Conservation (phyloP, 2,888 invertebrate species). For the Mimachlamys varia region DNA sequence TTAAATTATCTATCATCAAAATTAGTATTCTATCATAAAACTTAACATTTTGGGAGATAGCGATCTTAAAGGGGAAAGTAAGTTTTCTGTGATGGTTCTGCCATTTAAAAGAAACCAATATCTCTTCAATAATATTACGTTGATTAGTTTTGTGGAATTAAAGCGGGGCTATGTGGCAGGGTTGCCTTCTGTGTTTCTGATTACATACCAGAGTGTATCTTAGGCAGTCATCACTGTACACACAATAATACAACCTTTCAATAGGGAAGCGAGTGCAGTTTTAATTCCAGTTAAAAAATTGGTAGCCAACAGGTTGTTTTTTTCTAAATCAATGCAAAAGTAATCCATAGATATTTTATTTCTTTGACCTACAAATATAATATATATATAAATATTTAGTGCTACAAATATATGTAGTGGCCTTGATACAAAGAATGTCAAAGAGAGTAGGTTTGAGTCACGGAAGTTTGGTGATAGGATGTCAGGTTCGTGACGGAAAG, state of each 20-base stretch:
- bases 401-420: too few relatives aligned
- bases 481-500: too few relatives aligned
- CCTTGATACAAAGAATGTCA: too few relatives aligned
- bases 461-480: too few relatives aligned
- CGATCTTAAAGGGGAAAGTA: conserved; percentile 9
- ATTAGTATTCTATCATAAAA: conserved; percentile 15
- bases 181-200: neutral
- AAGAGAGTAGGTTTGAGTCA: too few relatives aligned
- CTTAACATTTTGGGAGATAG: neutral
- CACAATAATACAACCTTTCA: neutral
- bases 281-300: neutral
- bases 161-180: neutral
- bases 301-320: too few relatives aligned
- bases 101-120: conserved; percentile 14
- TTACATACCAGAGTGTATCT: neutral
- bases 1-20: neutral
- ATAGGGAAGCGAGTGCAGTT: neutral
- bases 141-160: neutral
- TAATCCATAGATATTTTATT: neutral
- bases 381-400: too few relatives aligned
- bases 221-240: neutral
- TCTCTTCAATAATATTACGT: neutral
- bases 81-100: neutral
- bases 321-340: too few relatives aligned
- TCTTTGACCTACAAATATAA: neutral